A percentile compares a stretch with the other conserved stretches of the same genome.
phyloP scores from a whole-genome alignment of 1,140 invertebrate species.

The Protaetia brevitarsis region DNA sequence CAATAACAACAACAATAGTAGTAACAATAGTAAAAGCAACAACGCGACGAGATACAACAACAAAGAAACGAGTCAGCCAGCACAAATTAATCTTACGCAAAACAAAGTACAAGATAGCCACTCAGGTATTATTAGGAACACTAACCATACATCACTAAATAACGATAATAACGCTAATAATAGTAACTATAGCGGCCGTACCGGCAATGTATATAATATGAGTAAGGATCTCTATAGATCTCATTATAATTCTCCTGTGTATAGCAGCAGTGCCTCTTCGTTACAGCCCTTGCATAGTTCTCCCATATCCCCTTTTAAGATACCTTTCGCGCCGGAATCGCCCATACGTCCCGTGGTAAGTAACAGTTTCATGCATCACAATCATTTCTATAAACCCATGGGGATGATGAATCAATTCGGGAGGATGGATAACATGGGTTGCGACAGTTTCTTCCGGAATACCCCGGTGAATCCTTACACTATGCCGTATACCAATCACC shows the following conservation, averaged over 20 bases:
- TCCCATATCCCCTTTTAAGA: slow-evolving; percentile 8
- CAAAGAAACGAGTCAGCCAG: slow-evolving; percentile 2
- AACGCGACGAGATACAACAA: slow-evolving; percentile 17
- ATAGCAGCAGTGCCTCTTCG: too few species aligned
- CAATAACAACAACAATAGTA: not conserved
- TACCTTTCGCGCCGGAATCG: slow-evolving; percentile 11
- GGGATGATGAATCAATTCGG: slow-evolving; percentile 5
- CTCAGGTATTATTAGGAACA: slow-evolving; percentile 32
- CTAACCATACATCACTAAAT: slow-evolving; percentile 26
- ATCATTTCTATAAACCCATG: not conserved
- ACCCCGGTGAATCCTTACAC: not conserved
- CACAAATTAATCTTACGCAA: slow-evolving; percentile 26
- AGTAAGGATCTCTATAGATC: not conserved
- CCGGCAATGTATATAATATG: slow-evolving; percentile 19
- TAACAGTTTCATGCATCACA: slow-evolving; percentile 2
- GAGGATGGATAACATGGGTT: not conserved
- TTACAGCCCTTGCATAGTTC: not conserved
- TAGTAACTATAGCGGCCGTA: slow-evolving; percentile 7
- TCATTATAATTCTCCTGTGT: not conserved
- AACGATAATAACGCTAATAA: slow-evolving; percentile 7
- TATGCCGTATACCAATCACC: not conserved
- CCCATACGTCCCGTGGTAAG: not conserved
- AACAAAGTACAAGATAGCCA: slow-evolving; percentile 34
- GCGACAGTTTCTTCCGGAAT: not conserved
- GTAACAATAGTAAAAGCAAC: slow-evolving; percentile 22